Evolutionary conservation across 2,888 invertebrate species (phyloP), one percentile per base, ranked within the genome.

Genomic region (Seira musarum): DNA sequence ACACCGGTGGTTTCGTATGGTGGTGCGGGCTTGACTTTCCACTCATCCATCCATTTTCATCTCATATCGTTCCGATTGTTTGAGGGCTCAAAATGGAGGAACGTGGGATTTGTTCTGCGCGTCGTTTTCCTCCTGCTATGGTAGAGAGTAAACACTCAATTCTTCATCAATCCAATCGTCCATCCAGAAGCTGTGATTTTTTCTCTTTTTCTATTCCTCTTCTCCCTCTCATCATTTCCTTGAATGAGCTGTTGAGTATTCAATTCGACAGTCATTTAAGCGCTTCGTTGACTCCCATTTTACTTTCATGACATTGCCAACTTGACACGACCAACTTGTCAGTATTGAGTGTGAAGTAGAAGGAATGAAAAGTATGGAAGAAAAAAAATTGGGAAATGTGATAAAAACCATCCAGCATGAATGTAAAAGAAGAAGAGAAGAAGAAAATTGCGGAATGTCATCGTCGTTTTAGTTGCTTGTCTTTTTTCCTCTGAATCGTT

Each of bases 211-310:
- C 64, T 68, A 6, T 68, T 60, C 40, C 71, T 72, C 61, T 19
- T 57, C 72, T 64, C 30, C 63, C 21, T 21, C 77, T 53, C 68
- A 17, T 77, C 65, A 53, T 69, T 72, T 46, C 66, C 71, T 70
- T 69, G 64, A 69, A 74, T 69, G 65, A 74, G 46, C 3, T 73
- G 68, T 73, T 35, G 67, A 78, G 72, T 67, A 78, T 72, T 78
- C 67, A 67, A 68, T 72, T 68, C 72, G 61, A 67, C 66, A 72
- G 78, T 78, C 78, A 71, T 78, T 78, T 78, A 78, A 61, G 66
- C 78, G 68, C 57, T 70, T 69, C 49, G 72, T 46, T 63, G 81
- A 46, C 65, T 69, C 74, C 49, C 24, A 63, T 65, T 79, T 68
- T 15, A n/a, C 46, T 19, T 46, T 17, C 46, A 67, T 24, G 15